Base-by-base conservation (phyloP, 2,888 invertebrate genomes). In the Thymelicus acteon region DNA sequence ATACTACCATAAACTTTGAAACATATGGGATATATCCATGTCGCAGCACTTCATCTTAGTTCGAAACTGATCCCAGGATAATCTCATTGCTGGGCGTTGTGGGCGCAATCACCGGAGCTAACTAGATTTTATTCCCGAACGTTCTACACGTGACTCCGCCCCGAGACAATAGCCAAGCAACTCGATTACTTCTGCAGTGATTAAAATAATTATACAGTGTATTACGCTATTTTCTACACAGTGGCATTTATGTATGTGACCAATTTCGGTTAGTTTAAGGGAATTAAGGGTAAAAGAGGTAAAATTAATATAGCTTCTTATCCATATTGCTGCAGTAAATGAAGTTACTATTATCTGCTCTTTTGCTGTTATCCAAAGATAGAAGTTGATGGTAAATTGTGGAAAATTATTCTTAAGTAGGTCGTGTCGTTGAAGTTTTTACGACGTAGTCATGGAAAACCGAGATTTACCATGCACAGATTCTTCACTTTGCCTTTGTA, bases 21-120 rank as follows among this genome's bases (percentile, higher is more conserved):
- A 12, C 31, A 57, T 57, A 31, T 19, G 31, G 31, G 48, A 37
- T 66, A 8, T 60, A 24, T 15, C 54, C 15, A 44, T 19, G 47
- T 62, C 48, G 57, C 39, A 40, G 48, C 57, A 48, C 63, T 24
- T 69, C 62, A 68, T 68, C 63, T 83, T 81, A 86, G 85, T 76
- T 73, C 64, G 73, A 73, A 75, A 72, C 70, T 72, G 70, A 75
- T 69, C 83, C 85, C 73, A 76, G 82, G 78, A 81, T 90, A 89
- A 90, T 90, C 85, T 79, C 80, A 86, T 90, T 87, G 80, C 83
- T 81, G 82, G 83, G 87, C 89, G 87, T 86, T 87, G 88, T 86
- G 87, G 80, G 84, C 79, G 85, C 89, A 88, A 90, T 91, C 88
- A 87, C 85, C 83, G 82, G 80, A 82, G 83, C 82, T 90, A 90